phyloP scores from a whole-genome alignment of 2,888 invertebrate genomes.

The Lottia scabra region DNA sequence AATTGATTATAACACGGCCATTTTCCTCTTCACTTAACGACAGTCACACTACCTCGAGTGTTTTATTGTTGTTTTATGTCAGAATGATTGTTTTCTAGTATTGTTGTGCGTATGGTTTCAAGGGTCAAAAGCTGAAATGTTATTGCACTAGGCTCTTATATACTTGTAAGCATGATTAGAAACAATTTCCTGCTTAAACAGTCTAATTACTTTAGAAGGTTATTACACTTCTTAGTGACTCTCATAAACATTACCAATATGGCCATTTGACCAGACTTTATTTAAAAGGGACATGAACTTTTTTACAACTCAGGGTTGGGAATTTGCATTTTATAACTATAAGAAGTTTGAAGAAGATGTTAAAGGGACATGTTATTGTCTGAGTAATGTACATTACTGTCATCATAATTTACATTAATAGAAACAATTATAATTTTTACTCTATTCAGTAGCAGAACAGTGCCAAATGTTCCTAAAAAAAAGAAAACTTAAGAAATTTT shows the following conservation, averaged over 20 bases:
- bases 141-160: not conserved
- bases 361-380: not conserved
- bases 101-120: not conserved
- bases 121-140: not conserved
- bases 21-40: constrained; percentile 7
- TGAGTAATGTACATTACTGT: not conserved
- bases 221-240: not conserved
- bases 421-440: not conserved
- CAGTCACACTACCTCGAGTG: not conserved
- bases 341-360: not conserved
- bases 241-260: constrained; percentile 1
- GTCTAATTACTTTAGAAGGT: not conserved
- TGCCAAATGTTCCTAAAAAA: no score
- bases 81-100: not conserved
- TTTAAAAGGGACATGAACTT: not conserved
- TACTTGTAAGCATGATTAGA: constrained; percentile 4
- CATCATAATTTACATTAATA: constrained; percentile 5
- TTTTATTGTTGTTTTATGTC: not conserved
- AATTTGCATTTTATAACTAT: constrained; percentile 3
- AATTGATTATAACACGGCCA: constrained; percentile 2
- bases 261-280: not conserved
- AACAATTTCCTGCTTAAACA: constrained; percentile 4
- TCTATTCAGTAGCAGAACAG: no score
- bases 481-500: no score
- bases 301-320: not conserved